These are phyloP conservation scores for Prionailurus viverrinus DNA, from an alignment of 2,113 vertebrate genomes.

Conservation along the genomic window DNA sequence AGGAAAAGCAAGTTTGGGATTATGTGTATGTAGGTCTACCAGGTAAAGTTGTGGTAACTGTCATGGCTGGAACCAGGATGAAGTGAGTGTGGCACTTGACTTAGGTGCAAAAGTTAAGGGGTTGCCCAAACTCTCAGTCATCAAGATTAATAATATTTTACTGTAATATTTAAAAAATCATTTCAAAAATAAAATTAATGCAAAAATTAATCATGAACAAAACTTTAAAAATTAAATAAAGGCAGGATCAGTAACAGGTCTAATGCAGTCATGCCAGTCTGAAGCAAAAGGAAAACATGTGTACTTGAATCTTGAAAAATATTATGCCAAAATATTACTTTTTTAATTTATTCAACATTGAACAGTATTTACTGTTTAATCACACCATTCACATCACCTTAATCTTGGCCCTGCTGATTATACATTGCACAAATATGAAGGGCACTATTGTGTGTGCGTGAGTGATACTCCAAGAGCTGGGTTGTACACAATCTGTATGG, in stretches of 20 bases:
- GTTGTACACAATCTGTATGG: neutral
- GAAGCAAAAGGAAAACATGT: neutral
- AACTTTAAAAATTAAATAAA: neutral
- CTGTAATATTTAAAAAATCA: neutral
- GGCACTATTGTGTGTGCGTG: neutral
- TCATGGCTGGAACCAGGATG: neutral
- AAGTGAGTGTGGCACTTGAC: neutral
- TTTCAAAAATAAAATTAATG: neutral
- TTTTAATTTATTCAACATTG: neutral
- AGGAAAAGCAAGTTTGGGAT: neutral
- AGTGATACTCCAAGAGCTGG: neutral
- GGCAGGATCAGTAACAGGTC: neutral
- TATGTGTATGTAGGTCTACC: too few relatives aligned
- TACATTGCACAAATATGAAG: neutral
- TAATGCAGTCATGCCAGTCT: neutral
- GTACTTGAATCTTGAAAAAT: neutral
- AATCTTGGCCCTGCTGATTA: neutral
- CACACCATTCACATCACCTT: neutral
- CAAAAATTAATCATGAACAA: neutral
- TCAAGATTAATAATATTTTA: neutral
- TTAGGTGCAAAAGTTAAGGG: neutral
- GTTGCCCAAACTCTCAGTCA: neutral
- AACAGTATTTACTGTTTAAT: neutral
- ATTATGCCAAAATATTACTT: neutral
- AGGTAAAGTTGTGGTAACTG: neutral